Percentiles rank a stretch among this genome's conserved stretches.
phyloP scores from a whole-genome alignment of 2,113 vertebrate genomes.

The Catharus fuscescens region DNA sequence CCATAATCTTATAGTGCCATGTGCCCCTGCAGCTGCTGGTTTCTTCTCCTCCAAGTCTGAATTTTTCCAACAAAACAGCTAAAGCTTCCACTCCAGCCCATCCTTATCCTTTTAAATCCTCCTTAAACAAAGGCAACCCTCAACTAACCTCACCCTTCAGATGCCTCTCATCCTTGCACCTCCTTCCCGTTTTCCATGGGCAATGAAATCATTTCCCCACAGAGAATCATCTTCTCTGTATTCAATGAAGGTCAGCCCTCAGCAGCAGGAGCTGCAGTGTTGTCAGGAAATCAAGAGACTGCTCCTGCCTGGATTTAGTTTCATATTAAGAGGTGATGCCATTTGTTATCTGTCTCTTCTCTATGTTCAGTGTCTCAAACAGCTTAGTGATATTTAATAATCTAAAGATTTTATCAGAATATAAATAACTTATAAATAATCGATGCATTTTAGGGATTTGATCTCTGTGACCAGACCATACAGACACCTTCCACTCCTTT shows the following conservation, averaged over 20 bases:
- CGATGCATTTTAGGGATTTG: not conserved
- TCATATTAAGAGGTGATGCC: not conserved
- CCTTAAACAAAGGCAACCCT: not conserved
- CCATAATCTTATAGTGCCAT: not conserved
- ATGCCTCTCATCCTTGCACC: not conserved
- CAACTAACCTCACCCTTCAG: not conserved
- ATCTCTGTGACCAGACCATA: not conserved
- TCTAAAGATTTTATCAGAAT: not conserved
- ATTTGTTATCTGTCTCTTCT: not conserved
- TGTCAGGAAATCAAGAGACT: not conserved
- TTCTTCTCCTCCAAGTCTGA: not conserved
- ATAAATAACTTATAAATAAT: not conserved
- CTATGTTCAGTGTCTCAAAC: not conserved
- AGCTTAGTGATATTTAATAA: not conserved
- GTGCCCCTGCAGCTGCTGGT: not conserved
- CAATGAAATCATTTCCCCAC: conserved; percentile 22
- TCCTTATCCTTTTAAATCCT: not conserved
- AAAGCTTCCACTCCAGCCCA: not conserved
- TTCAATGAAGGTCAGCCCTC: not conserved
- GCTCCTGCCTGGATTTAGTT: not conserved
- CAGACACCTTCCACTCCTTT: not conserved
- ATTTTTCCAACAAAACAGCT: not conserved
- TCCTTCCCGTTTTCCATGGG: not conserved
- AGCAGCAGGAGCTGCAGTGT: not conserved
- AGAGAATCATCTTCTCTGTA: not conserved